Evolutionary conservation across 2,797 vertebrate species (phyloP).

Genomic region (Leuciscus waleckii): DNA sequence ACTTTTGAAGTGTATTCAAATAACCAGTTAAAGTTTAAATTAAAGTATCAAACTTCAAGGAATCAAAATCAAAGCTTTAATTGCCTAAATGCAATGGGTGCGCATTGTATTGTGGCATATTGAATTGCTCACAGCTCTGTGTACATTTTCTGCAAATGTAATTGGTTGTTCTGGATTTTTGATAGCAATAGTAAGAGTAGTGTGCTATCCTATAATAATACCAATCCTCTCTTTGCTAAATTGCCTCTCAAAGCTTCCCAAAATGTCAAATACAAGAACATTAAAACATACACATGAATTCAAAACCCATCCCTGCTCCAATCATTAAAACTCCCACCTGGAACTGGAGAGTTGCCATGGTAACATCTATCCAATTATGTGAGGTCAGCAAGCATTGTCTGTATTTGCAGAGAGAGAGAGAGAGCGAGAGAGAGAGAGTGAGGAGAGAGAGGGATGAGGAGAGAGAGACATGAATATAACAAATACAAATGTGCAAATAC

Average conservation of each 20-base stretch:
- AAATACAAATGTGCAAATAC: slow-evolving; percentile 90
- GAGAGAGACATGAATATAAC: slow-evolving; percentile 79
- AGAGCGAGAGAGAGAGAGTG: background rate
- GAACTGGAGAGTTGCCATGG: slow-evolving; percentile 82
- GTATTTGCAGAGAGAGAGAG: background rate
- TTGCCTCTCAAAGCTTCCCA: background rate
- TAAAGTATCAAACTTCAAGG: background rate
- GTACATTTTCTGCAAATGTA: background rate
- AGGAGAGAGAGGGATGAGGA: background rate
- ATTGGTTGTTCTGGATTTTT: background rate
- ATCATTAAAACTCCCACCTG: slow-evolving; percentile 22
- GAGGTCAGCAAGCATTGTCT: slow-evolving; percentile 80
- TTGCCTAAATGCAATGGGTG: background rate
- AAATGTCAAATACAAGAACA: background rate
- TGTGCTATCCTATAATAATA: background rate
- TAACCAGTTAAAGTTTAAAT: background rate
- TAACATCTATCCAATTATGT: slow-evolving; percentile 87
- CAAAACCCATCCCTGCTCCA: background rate
- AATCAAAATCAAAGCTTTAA: background rate
- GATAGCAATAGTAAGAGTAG: background rate
- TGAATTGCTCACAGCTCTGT: background rate
- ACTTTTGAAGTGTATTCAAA: background rate
- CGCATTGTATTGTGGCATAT: background rate
- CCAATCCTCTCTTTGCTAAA: background rate
- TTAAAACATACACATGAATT: background rate